Evolutionary conservation across 2,113 vertebrate genomes (phyloP), one percentile per base, ranked within the genome.

Genomic region (Junco hyemalis): DNA sequence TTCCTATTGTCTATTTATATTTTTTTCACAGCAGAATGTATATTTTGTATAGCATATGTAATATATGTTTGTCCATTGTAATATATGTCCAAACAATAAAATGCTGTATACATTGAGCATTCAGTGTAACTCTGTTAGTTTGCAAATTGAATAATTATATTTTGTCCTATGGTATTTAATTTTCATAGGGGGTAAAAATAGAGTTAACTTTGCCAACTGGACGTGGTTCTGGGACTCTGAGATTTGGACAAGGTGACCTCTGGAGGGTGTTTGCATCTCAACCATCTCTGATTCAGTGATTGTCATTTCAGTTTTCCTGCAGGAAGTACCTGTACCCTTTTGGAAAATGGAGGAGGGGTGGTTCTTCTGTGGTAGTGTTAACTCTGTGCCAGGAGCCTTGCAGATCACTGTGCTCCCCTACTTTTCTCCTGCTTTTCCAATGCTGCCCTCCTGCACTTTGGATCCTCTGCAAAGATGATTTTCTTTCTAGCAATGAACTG

Each of bases 31-130:
- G 88, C 94, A 97, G 97, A 97, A 97, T 98, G 98, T 98, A 96
- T 97, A 97, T 98, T 98, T 98, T 98, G 96, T 98, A 98, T 95
- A 97, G 98, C 89, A 83, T 98, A 97, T 97, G 96, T 98, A 97
- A 97, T 84, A 97, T 95, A 94, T 80, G 89, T 96, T 96, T 96
- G 96, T 97, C 96, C 97, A 71, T 88, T 98, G 96, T 98, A 97
- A 93, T 78, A 95, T 96, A 94, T 42, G 72, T 95, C 86, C 82
- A 78, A 48, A 88, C 96, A 98, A 98, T 98, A 98, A 98, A 98
- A 94, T 65, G 78, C 87, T 94, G 23, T 60, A 56, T 90, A 57
- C 72, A 33, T 20, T n/a, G 51, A 86, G 24, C 69, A 47, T 47
- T 68, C 63, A 6, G 48, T 86, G 48, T 35, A 22, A 36, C 64